Conservation (phyloP, 2,797 vertebrate genomes). For the Rhinophrynus dorsalis region DNA sequence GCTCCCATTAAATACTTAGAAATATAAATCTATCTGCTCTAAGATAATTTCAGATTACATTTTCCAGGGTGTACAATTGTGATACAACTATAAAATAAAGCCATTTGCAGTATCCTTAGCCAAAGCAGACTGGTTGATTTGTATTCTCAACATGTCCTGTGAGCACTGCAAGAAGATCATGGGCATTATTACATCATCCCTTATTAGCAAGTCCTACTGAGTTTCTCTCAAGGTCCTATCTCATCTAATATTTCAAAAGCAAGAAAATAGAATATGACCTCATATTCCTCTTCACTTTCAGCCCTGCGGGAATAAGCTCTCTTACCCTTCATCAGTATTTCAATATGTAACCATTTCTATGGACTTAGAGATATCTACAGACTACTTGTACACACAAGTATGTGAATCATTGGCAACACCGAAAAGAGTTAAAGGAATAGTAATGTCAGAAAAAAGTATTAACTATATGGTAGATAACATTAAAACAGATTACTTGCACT, state of each 20-base stretch:
- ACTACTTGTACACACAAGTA: background rate
- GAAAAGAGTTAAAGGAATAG: too few species aligned
- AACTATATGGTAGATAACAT: too few species aligned
- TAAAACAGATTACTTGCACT: too few species aligned
- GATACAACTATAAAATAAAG: background rate
- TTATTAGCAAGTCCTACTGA: conserved; percentile 44
- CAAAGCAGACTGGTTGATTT: conserved; percentile 2
- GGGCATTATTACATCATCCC: conserved; percentile 46
- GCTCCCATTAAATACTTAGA: background rate
- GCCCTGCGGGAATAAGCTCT: conserved; percentile 23
- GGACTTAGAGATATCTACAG: background rate
- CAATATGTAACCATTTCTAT: conserved; percentile 34
- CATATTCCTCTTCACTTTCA: conserved; percentile 31
- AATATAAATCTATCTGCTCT: background rate
- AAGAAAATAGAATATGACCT: conserved; percentile 48
- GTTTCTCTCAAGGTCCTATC: conserved; percentile 37
- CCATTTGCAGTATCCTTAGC: background rate
- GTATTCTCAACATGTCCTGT: conserved; percentile 11
- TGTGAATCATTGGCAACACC: too few species aligned
- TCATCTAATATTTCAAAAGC: conserved; percentile 45
- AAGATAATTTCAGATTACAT: background rate
- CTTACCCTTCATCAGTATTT: conserved; percentile 42
- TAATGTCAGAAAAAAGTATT: too few species aligned
- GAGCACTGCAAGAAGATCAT: conserved; percentile 32
- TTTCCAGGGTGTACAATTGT: background rate